Conservation (phyloP, 1,140 invertebrate genomes). For the Notospermus geniculatus region DNA sequence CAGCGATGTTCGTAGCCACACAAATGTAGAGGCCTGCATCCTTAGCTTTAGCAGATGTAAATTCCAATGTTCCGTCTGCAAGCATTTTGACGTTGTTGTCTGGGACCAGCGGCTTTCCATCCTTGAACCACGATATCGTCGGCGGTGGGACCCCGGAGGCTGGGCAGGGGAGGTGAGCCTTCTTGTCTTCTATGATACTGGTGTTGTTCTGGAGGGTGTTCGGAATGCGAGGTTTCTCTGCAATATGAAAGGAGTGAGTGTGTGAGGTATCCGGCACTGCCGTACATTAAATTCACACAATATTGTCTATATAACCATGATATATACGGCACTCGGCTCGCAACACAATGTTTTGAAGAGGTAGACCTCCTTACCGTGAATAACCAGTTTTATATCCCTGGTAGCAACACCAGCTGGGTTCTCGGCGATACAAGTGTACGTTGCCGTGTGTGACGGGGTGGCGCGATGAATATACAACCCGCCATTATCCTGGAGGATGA, state of each 20-base stretch:
- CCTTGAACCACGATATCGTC: conserved; percentile 57
- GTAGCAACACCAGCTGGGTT: conserved; percentile 48
- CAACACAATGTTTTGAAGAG: too few relatives aligned
- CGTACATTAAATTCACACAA: too few relatives aligned
- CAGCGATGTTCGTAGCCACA: conserved; percentile 56
- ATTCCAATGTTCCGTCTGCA: conserved; percentile 40
- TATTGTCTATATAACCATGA: too few relatives aligned
- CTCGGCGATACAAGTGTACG: conserved; percentile 51
- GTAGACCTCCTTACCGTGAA: too few relatives aligned
- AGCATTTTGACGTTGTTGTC: conserved; percentile 28
- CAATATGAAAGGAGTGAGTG: too few relatives aligned
- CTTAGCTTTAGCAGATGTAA: conserved; percentile 30
- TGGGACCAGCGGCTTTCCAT: conserved; percentile 31
- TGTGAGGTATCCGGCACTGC: too few relatives aligned
- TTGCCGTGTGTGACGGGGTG: conserved; percentile 49
- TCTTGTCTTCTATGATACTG: conserved; percentile 40
- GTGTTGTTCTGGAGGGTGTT: conserved; percentile 28
- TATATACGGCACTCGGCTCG: too few relatives aligned
- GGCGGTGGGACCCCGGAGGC: conserved; percentile 57
- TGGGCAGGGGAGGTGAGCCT: conserved; percentile 50
- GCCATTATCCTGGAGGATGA: conserved; percentile 23
- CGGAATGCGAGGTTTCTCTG: conserved; percentile 13
- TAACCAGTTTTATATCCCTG: conserved; percentile 30
- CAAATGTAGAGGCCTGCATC: conserved; percentile 58
- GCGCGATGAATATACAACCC: conserved; percentile 5